phyloP scores from a whole-genome alignment of 2,113 vertebrate species.

The Nestor notabilis region DNA sequence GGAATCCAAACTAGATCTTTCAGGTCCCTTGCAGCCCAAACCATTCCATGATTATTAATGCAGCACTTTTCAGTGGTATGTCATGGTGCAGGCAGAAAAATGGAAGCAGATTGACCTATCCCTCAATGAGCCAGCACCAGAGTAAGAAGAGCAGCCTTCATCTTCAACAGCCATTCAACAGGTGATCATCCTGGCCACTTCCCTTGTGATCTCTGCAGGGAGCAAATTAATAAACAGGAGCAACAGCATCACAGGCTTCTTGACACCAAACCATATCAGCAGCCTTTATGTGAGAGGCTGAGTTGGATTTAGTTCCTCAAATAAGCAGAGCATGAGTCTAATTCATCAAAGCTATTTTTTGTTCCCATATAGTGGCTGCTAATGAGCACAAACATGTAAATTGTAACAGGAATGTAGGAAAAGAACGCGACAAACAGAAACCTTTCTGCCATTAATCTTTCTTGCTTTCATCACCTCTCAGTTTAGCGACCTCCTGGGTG shows the following conservation, averaged over 20 bases:
- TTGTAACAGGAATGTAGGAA: neutral
- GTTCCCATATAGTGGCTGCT: neutral
- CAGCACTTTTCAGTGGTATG: neutral
- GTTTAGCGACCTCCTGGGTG: neutral
- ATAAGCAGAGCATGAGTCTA: neutral
- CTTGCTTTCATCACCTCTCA: neutral
- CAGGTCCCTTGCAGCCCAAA: neutral
- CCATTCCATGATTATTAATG: neutral
- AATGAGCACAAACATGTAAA: neutral
- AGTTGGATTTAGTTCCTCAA: neutral
- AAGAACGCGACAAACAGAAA: neutral
- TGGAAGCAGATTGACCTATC: neutral
- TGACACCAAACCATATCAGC: neutral
- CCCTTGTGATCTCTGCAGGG: neutral
- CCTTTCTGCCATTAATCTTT: neutral
- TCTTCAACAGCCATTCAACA: neutral
- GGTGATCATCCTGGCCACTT: neutral
- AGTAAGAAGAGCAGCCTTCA: neutral
- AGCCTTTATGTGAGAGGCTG: neutral
- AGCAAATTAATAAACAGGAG: neutral
- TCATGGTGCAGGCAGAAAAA: neutral
- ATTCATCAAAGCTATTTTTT: neutral
- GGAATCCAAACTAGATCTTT: neutral
- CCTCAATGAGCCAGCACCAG: neutral
- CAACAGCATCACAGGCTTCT: neutral